Evolutionary conservation across 1,140 invertebrate genomes (phyloP).

Genomic region (Nymphalis io): DNA sequence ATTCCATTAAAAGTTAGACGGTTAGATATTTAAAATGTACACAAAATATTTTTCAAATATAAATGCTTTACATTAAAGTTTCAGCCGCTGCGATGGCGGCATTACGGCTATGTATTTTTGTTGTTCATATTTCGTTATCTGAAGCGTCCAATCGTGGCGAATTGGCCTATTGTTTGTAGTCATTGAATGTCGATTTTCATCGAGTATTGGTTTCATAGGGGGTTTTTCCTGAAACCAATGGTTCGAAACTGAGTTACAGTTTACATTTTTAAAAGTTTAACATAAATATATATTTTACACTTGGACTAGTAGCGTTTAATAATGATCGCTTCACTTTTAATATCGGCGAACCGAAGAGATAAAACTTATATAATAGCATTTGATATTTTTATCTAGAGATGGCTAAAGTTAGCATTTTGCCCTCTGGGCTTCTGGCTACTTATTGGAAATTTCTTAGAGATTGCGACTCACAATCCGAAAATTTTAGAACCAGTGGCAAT

Average conservation of each 20-base stretch:
- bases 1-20: background rate
- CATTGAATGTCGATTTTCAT: conserved; percentile 40
- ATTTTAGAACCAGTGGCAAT: conserved; percentile 9
- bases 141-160: conserved; percentile 36
- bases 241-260: conserved; percentile 34
- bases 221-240: conserved; percentile 35
- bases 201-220: conserved; percentile 37
- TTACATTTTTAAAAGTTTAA: conserved; percentile 15
- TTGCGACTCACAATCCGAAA: conserved; percentile 12
- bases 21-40: no score
- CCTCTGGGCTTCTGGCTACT: conserved; percentile 21
- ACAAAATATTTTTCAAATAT: no score
- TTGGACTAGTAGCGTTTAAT: background rate
- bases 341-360: conserved; percentile 2
- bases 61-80: no score
- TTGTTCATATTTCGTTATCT: conserved; percentile 33
- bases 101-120: conserved; percentile 24
- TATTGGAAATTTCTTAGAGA: conserved; percentile 19
- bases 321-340: background rate
- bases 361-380: conserved; percentile 12
- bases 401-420: conserved; percentile 10
- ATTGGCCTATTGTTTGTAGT: conserved; percentile 40
- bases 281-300: conserved; percentile 7
- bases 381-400: conserved; percentile 20
- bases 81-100: background rate